Conservation (phyloP, 1,140 invertebrate species). For the Drosophila malerkotliana region DNA sequence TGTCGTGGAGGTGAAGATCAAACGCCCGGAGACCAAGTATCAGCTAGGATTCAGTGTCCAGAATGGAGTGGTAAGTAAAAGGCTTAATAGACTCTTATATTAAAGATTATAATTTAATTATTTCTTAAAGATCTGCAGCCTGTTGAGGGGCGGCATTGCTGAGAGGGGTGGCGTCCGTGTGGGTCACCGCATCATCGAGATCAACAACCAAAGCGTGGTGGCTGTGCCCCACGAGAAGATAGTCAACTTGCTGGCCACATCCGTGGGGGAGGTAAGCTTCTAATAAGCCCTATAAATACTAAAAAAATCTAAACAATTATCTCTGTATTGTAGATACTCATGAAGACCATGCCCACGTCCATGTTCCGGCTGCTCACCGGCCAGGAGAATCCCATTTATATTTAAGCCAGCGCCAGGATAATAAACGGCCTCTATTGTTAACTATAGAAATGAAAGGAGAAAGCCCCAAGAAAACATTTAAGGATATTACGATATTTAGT, state of each 20-base stretch:
- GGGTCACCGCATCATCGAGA: conserved; percentile 99
- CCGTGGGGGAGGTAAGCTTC: conserved; percentile 96
- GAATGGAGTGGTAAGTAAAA: conserved; percentile 97
- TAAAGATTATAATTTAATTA: neutral
- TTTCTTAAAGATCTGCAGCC: conserved; percentile 95
- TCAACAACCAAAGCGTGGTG: conserved; percentile 99
- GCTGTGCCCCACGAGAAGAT: conserved; percentile 99
- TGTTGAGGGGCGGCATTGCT: conserved; percentile 98
- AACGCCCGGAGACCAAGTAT: conserved; percentile 99
- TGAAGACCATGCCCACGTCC: conserved; percentile 99
- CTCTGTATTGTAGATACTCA: conserved; percentile 93
- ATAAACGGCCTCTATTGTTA: conserved; percentile 62
- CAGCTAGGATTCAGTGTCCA: conserved; percentile 99
- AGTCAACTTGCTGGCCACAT: conserved; percentile 98
- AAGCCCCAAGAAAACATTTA: conserved; percentile 4
- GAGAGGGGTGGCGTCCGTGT: conserved; percentile 99
- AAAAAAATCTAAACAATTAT: neutral
- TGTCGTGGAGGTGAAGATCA: conserved; percentile 99
- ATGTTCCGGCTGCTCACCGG: conserved; percentile 99
- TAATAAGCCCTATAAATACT: neutral
- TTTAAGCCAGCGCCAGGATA: conserved; percentile 86
- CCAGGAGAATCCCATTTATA: conserved; percentile 99
- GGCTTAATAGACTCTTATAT: neutral
- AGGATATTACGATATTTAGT: conserved; percentile 50
- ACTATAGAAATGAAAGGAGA: conserved; percentile 41